Percentiles rank a stretch among this genome's conserved stretches.
Conservation (phyloP, 2,113 vertebrate species). For the Pipa parva region DNA sequence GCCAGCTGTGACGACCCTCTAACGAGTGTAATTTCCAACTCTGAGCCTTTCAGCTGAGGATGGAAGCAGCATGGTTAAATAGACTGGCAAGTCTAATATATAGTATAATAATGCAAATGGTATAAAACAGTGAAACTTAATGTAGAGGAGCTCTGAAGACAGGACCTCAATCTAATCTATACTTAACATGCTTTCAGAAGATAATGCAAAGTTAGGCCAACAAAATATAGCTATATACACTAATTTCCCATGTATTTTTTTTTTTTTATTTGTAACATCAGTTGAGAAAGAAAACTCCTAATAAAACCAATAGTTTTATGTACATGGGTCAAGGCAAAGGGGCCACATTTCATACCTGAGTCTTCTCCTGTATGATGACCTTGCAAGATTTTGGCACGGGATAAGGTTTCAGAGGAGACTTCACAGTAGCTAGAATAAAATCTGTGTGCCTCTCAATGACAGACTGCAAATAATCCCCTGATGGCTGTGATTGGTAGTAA, state of each 20-base stretch:
- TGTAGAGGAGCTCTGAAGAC: too few species aligned
- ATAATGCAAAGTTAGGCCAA: too few species aligned
- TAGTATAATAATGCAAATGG: too few species aligned
- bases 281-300: too few species aligned
- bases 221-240: too few species aligned
- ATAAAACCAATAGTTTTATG: too few species aligned
- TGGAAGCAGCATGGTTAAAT: neutral
- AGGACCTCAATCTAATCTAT: too few species aligned
- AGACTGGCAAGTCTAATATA: too few species aligned
- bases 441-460: constrained; percentile 81
- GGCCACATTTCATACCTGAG: constrained; percentile 70
- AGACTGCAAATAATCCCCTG: constrained; percentile 76
- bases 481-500: constrained; percentile 75
- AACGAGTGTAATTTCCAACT: constrained; percentile 84
- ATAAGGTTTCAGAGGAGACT: constrained; percentile 79
- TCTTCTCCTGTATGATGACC: constrained; percentile 85
- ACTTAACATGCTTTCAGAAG: too few species aligned
- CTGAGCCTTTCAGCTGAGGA: constrained; percentile 75
- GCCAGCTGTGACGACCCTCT: constrained; percentile 56
- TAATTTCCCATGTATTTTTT: too few species aligned
- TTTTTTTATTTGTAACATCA: too few species aligned
- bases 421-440: constrained; percentile 90
- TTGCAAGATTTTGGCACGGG: constrained; percentile 71
- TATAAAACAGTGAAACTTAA: too few species aligned
- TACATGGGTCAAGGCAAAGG: neutral